Conservation (phyloP, 2,888 invertebrate species). For the Campoplex capitator region DNA sequence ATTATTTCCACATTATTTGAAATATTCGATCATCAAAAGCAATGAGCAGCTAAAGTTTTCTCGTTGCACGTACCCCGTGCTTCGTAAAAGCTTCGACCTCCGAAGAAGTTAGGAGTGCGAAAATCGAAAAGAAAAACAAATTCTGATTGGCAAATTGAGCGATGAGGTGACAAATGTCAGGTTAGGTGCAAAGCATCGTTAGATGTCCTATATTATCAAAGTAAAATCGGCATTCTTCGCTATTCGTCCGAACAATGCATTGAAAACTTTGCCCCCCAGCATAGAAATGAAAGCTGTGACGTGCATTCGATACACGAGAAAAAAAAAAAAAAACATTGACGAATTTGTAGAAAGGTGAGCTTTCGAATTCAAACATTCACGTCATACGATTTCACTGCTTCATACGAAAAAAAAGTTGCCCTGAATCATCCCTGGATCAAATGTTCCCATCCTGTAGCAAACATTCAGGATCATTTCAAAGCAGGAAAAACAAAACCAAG, state of each 20-base stretch:
- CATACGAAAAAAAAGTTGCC: neutral
- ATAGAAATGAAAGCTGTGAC: neutral
- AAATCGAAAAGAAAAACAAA: neutral
- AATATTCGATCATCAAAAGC: neutral
- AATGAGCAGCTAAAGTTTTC: conserved; percentile 16
- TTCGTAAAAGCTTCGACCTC: neutral
- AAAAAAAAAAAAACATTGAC: neutral
- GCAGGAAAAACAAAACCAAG: neutral
- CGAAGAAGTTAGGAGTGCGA: neutral
- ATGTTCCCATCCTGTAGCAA: neutral
- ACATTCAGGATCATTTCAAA: neutral
- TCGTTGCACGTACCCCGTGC: neutral
- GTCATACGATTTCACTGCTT: neutral
- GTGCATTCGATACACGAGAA: neutral
- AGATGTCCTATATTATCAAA: conserved; percentile 3
- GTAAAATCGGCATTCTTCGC: neutral
- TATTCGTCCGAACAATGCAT: neutral
- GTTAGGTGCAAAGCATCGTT: neutral
- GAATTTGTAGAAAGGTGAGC: neutral
- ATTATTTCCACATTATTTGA: neutral
- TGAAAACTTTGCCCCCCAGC: neutral
- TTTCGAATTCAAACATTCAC: neutral
- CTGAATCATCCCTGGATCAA: neutral
- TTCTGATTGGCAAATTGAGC: conserved; percentile 2
- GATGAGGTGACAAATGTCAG: conserved; percentile 15